A percentile compares a stretch with the other conserved stretches of the same genome.
Conservation (phyloP, 2,888 invertebrate genomes). For the Andrena flavipes region DNA sequence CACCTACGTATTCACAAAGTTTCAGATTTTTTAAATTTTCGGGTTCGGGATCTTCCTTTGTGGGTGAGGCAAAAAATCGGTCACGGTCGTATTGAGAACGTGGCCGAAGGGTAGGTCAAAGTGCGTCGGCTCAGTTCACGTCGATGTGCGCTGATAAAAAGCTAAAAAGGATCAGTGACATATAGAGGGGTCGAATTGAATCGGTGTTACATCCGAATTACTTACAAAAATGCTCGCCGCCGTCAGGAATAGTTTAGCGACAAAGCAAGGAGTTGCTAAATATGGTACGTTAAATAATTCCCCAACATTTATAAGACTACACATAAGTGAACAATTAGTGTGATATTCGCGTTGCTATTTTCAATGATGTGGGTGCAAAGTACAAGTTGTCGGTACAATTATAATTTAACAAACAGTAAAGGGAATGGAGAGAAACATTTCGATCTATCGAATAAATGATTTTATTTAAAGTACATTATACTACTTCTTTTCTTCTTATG, state of each 20-base stretch:
- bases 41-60: too few relatives aligned
- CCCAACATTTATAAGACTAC: neutral
- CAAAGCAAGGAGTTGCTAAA: constrained; percentile 52
- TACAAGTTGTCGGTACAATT: constrained; percentile 21
- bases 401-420: neutral
- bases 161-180: neutral
- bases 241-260: constrained; percentile 21
- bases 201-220: neutral
- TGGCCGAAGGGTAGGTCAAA: constrained; percentile 14
- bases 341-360: constrained; percentile 8
- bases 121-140: constrained; percentile 8
- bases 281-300: constrained; percentile 49
- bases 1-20: too few relatives aligned
- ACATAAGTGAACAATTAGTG: neutral
- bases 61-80: too few relatives aligned
- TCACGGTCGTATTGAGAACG: neutral
- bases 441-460: neutral
- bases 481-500: neutral
- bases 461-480: neutral
- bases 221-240: constrained; percentile 48
- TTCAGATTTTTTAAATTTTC: too few relatives aligned
- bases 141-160: neutral
- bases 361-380: constrained; percentile 46
- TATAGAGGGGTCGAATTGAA: neutral
- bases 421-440: neutral